Conservation (phyloP, 2,888 invertebrate genomes). For the Epinotia ramella region DNA sequence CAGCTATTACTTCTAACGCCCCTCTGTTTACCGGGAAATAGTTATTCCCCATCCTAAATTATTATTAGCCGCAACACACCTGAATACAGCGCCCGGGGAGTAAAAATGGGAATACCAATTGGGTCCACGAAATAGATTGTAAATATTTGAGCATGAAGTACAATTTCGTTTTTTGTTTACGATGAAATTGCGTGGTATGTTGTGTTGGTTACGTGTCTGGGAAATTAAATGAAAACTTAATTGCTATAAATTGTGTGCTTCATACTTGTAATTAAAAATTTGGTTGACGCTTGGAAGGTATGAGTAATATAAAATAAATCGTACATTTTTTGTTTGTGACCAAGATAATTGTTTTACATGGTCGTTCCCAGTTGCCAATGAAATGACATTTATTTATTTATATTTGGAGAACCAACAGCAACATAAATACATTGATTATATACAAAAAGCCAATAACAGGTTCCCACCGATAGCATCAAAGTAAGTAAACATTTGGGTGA, state of each 20-base stretch:
- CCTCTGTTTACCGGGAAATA: slow-evolving; percentile 77
- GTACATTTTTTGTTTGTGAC: not conserved
- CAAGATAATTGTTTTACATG: no score
- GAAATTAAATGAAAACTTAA: not conserved
- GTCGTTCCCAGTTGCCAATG: no score
- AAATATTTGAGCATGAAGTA: slow-evolving; percentile 39
- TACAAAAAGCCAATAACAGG: no score
- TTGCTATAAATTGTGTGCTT: not conserved
- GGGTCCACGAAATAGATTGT: slow-evolving; percentile 57
- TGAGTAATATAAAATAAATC: not conserved
- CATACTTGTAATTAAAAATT: not conserved
- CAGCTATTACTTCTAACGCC: slow-evolving; percentile 77
- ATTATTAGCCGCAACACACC: slow-evolving; percentile 73
- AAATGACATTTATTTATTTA: no score
- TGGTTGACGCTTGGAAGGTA: not conserved
- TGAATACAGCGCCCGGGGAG: slow-evolving; percentile 62
- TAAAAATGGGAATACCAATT: slow-evolving; percentile 66
- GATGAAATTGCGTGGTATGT: not conserved
- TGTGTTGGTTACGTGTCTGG: not conserved
- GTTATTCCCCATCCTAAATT: slow-evolving; percentile 75
- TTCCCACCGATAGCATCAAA: no score
- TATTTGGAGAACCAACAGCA: no score
- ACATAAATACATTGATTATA: no score
- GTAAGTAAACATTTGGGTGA: no score
- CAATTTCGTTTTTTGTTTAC: slow-evolving; percentile 28